Evolutionary conservation across 2,888 invertebrate genomes (phyloP).

Genomic region (Globia sparganii): DNA sequence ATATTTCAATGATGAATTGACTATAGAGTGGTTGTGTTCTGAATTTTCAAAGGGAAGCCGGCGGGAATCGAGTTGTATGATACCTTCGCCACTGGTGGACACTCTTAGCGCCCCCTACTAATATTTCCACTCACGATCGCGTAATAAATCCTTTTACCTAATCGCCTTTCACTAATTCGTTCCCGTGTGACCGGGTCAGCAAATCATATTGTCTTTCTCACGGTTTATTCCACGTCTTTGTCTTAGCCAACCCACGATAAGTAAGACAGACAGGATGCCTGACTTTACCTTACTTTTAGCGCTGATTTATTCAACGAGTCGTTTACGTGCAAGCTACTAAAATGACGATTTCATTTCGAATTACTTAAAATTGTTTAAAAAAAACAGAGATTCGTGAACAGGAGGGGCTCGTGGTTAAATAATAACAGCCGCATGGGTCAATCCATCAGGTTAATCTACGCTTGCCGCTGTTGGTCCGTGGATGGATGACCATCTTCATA

Average conservation of each 20-base stretch:
- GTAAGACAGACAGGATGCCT: neutral
- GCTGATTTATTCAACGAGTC: neutral
- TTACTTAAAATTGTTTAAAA: too few relatives aligned
- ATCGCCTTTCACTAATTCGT: slow-evolving; percentile 9
- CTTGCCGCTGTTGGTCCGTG: too few relatives aligned
- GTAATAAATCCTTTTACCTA: slow-evolving; percentile 6
- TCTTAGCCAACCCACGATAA: neutral
- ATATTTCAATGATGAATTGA: too few relatives aligned
- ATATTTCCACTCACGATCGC: neutral
- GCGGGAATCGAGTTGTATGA: too few relatives aligned
- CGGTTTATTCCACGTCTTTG: neutral
- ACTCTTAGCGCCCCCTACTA: neutral
- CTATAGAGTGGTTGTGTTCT: too few relatives aligned
- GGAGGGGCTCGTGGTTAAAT: too few relatives aligned
- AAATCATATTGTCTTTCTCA: slow-evolving; percentile 1
- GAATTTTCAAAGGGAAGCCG: too few relatives aligned
- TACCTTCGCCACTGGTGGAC: too few relatives aligned
- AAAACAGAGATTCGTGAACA: too few relatives aligned
- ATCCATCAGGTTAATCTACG: too few relatives aligned
- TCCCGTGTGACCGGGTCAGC: neutral
- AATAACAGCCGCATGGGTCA: too few relatives aligned
- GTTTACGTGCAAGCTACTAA: neutral
- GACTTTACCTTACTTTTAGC: neutral
- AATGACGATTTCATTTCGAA: neutral
- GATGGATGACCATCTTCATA: too few relatives aligned